Base-by-base conservation (phyloP, 2,797 vertebrate species). In the Hirundo rustica region DNA sequence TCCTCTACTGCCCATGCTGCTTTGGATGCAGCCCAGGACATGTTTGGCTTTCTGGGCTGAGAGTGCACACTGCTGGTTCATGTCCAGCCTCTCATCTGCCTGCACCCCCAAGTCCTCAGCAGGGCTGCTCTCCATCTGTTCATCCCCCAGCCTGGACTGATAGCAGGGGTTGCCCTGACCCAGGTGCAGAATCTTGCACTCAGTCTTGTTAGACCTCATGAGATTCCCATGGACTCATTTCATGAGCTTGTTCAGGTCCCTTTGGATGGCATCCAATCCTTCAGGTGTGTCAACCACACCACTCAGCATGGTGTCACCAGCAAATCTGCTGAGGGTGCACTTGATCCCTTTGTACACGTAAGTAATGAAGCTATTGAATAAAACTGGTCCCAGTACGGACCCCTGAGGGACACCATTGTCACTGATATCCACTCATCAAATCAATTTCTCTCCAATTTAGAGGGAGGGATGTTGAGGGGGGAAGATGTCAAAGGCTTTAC, bases 341-440 rank as follows among this genome's bases (percentile, higher is more conserved):
- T 36, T 1, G 0, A 48, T 16, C 3, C 1, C 6, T 68, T 68
- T 5, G 4, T 23, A 34, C 27, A 10, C 2, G 4, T 6, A 8
- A 11, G 2, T 27, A 21, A 55, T 29, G 22, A 68, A 44, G 32
- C 25, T 20, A 75, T 5, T 44, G 10, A 55, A 21, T 36, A 20
- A 18, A 8, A 7, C 23, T 42, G 13, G 16, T 55, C 18, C 26
- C 34, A 17, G 16, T 36, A 8, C 1, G 6, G 22, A 38, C 5
- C 54, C 6, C 44, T 50, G 42, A 70, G 27, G 10, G 32, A 50
- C 32, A 57, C 1, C 5, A n/a, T n/a, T 51, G 11, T 19, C 57
- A 83, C 57, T 45, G n/a, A 40, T 30, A 2, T 8, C 17, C 9
- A 14, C 17, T 18, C 21, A 40, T 16, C 6, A 5, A 64, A 62